Conservation (phyloP, 2,797 vertebrate species). For the Lepus townsendii region DNA sequence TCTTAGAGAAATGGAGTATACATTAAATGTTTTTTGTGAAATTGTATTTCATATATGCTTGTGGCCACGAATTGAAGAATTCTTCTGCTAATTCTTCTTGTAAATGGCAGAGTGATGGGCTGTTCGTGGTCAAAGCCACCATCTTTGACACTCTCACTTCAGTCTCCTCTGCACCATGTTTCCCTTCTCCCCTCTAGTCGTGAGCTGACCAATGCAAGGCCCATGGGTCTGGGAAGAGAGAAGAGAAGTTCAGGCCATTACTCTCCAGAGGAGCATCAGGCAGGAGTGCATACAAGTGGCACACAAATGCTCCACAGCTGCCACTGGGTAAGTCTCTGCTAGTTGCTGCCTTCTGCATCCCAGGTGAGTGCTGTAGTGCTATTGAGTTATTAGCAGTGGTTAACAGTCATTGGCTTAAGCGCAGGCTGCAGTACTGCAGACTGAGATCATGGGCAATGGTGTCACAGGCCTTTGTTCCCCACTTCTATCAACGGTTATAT, state of each 20-base stretch:
- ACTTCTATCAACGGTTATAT: not conserved
- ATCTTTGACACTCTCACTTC: not conserved
- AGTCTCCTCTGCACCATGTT: not conserved
- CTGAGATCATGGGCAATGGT: not conserved
- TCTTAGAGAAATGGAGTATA: conserved; percentile 21
- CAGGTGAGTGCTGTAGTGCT: not conserved
- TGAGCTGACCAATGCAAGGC: not conserved
- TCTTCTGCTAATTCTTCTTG: not conserved
- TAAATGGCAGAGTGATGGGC: not conserved
- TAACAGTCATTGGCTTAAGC: not conserved
- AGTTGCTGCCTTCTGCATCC: too few relatives aligned
- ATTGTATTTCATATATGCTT: not conserved
- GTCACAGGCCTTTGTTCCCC: not conserved
- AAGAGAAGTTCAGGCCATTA: not conserved
- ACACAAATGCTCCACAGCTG: not conserved
- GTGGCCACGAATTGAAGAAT: not conserved
- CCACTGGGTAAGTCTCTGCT: too few relatives aligned
- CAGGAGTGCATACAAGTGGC: not conserved
- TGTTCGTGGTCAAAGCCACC: not conserved
- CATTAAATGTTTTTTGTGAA: not conserved
- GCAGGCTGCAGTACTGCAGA: not conserved
- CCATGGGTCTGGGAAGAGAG: not conserved
- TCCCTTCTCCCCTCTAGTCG: not conserved
- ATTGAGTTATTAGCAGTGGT: not conserved
- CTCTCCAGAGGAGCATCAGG: not conserved